Evolutionary conservation across 30 jellyfish, hydroid and myxozoan genomes (phyloP), one percentile per base, ranked within the genome.

Genomic region (Clytia hemisphaerica): DNA sequence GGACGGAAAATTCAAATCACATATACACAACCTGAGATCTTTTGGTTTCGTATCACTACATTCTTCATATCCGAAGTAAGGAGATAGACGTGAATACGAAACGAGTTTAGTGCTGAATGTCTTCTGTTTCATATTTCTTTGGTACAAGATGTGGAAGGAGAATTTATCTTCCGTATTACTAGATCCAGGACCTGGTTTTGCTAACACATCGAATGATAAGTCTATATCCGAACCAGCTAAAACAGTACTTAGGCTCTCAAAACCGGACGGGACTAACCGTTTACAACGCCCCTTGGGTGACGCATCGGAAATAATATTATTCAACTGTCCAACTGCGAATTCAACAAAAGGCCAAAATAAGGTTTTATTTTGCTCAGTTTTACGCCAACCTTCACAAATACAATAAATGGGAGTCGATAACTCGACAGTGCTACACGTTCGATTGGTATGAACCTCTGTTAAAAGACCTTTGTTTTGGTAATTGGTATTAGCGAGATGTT

Each of bases 311-410:
- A 86, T 86, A 57, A 79, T 42, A 63, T 88, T 88, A 49, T 88
- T 88, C 71, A 88, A 45, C 14, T 55, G 30, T 15, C 97, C 97
- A 15, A 88, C 93, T 0, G 97, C 92, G 59, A 88, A 88, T 36
- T 88, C 97, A 4, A 88, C 58, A 12, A 58, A 38, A 4, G 93
- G 94, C 5, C 74, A 34, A 15, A 79, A 77, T 26, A 42, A 36
- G 7, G 94, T 74, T 32, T 78, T 84, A 49, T 89, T 89, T 50
- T 58, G 38, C 36, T 67, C 91, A 29, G 79, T 74, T 9, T 85
- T n/a, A 45, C 76, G 81, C 93, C 93, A 81, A 25, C 94, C 94
- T 40, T 80, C 86, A 37, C 98, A 89, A 14, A 80, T 76, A 50
- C 98, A 89, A 2, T 72, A 53, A 36, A 69, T 75, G 15, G 98